Percentiles rank a stretch among this genome's conserved stretches.
Conservation (phyloP, 2,888 invertebrate genomes). For the Lepeophtheirus nordmannii region DNA sequence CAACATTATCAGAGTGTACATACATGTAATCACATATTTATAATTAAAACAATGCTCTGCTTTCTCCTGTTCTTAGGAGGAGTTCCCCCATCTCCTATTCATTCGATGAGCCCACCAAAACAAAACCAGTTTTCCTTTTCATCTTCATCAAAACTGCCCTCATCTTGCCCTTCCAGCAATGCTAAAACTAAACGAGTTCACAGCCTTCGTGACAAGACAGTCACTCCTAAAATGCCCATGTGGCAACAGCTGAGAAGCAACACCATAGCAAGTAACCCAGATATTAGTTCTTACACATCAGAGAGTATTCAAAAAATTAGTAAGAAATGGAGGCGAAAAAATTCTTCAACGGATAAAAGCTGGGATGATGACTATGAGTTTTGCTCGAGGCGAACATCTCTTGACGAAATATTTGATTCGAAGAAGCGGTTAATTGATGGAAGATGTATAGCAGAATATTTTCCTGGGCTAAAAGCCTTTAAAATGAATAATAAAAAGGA, state of each 20-base stretch:
- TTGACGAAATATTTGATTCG: neutral
- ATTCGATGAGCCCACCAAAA: neutral
- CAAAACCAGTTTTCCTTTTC: neutral
- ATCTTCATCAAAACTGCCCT: neutral
- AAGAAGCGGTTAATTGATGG: neutral
- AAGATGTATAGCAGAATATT: neutral
- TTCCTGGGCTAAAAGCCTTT: neutral
- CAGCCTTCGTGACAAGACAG: neutral
- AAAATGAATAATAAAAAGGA: neutral
- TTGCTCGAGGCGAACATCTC: neutral
- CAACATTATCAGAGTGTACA: too few species aligned
- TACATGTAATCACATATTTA: too few species aligned
- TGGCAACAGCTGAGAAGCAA: neutral
- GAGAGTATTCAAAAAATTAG: neutral
- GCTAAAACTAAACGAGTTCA: neutral
- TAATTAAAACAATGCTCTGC: too few species aligned
- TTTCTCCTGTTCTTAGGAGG: neutral
- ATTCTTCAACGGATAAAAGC: neutral
- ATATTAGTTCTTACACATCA: neutral
- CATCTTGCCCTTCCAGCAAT: neutral
- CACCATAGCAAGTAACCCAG: constrained; percentile 1
- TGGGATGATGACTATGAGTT: neutral
- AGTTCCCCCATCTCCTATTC: neutral
- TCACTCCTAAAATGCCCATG: neutral
- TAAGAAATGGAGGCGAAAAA: neutral